Evolutionary conservation across 1,140 invertebrate species (phyloP).

Genomic region (Conus betulinus): DNA sequence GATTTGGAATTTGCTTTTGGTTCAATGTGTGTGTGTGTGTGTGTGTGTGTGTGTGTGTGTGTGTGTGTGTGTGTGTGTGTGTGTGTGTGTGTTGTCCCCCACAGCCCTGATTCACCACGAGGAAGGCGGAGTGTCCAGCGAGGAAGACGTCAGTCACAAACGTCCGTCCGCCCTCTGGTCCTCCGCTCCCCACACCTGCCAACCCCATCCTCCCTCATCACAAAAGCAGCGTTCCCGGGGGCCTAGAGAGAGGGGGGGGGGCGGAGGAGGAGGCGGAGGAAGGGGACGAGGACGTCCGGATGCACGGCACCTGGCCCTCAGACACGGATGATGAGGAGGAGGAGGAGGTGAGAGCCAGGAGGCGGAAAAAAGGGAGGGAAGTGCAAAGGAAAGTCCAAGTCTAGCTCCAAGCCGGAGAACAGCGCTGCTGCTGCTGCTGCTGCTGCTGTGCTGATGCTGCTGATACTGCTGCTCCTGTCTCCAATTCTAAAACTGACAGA

Average conservation of each 20-base stretch:
- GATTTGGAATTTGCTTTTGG: too few species aligned
- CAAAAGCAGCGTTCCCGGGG: background rate
- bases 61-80: too few species aligned
- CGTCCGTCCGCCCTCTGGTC: too few species aligned
- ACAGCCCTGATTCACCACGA: constrained; percentile 18
- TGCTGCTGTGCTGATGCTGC: too few species aligned
- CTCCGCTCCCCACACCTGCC: background rate
- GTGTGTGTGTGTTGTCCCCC: background rate
- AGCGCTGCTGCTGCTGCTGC: too few species aligned
- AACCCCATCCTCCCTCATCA: background rate
- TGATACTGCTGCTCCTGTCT: too few species aligned
- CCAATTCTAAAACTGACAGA: background rate
- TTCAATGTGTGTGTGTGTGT: too few species aligned
- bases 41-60: too few species aligned
- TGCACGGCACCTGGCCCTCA: constrained; percentile 36
- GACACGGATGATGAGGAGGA: constrained; percentile 38
- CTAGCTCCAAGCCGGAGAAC: background rate
- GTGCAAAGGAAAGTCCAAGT: background rate
- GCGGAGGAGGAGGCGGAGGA: background rate
- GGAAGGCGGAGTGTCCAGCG: constrained; percentile 6
- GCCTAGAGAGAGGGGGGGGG: background rate
- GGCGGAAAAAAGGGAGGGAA: constrained; percentile 24
- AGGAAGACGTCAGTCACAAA: background rate
- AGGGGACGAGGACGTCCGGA: constrained; percentile 24
- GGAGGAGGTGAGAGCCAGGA: constrained; percentile 24